A percentile compares a stretch with the other conserved stretches of the same genome.
Conservation (phyloP, 1,140 invertebrate species). For the Drosophila santomea region DNA sequence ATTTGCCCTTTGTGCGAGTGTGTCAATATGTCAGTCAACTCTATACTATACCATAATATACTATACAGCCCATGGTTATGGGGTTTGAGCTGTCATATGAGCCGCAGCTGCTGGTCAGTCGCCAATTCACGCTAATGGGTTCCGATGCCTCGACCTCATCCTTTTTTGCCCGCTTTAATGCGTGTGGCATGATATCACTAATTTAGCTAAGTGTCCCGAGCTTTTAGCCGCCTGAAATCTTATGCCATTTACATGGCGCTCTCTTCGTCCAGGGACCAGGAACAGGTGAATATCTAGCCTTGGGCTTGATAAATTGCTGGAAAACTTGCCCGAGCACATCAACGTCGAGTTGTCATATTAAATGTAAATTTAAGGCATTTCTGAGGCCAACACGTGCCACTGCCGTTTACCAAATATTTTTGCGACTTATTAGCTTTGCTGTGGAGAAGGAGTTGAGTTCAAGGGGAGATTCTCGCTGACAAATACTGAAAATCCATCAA, state of each 20-base stretch:
- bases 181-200: conserved; percentile 36
- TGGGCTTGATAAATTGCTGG: conserved; percentile 12
- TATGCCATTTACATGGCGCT: not conserved
- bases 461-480: conserved; percentile 24
- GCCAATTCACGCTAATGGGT: conserved; percentile 64
- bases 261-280: too few relatives aligned
- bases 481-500: conserved; percentile 70
- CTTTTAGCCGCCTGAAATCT: conserved; percentile 34
- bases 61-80: not conserved
- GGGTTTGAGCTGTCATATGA: conserved; percentile 32
- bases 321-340: conserved; percentile 25
- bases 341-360: conserved; percentile 55
- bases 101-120: conserved; percentile 43
- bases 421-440: conserved; percentile 67
- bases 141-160: conserved; percentile 17
- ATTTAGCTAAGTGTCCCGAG: conserved; percentile 42
- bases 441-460: conserved; percentile 3
- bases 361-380: conserved; percentile 72
- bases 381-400: conserved; percentile 38
- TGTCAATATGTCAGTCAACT: conserved; percentile 68
- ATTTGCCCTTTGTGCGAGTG: conserved; percentile 33
- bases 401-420: conserved; percentile 56
- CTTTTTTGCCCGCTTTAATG: conserved; percentile 20
- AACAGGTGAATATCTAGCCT: conserved; percentile 6
- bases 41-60: not conserved